Evolutionary conservation across 2,113 vertebrate species (phyloP), one percentile per base, ranked within the genome.

Genomic region (Oreotrochilus melanogaster): DNA sequence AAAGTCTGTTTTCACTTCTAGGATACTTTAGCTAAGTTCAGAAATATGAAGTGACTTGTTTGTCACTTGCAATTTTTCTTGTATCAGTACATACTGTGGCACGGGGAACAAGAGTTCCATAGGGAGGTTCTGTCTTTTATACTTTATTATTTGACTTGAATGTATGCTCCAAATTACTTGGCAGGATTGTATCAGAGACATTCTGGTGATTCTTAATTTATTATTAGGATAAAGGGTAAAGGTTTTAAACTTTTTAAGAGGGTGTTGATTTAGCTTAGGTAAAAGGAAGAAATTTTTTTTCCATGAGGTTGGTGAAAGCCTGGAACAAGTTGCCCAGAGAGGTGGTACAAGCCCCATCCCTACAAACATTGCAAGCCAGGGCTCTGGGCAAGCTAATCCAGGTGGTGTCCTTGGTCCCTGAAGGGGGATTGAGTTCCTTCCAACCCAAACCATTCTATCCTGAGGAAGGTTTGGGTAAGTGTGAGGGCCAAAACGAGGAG

Each of bases 1-100:
- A 57, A 78, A 42, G 28, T 67, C 25, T 72, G 4, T 78, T 91
- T 87, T 57, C 9, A 18, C 6, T 65, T 89, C 14, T 53, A 42
- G 45, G 45, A 64, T 1, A 6, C 9, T 78, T 35, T 17, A 66
- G 18, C 0, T 1, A 74, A 11, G 4, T 42, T 2, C 5, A 30
- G 45, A 85, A 61, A 37, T 28, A 11, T 1, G 9, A 69, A 75
- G 18, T 18, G 48, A 42, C 9, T n/a, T 45, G 78, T 84, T 24
- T 66, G 18, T 35, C 7, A 10, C 24, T 76, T 25, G 4, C 6
- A 50, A 10, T 88, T 71, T 92, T n/a, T 22, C 53, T 53, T 69
- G 7, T 47, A 25, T 60, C 16, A 9, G 25, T 58, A 42, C 3
- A 5, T 42, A 11, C 9, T 45, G 24, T 53, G 16, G 5, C 50